These are phyloP conservation scores for Ptychoptera albimana DNA, from an alignment of 2,888 invertebrate genomes.

Conservation along the genomic window DNA sequence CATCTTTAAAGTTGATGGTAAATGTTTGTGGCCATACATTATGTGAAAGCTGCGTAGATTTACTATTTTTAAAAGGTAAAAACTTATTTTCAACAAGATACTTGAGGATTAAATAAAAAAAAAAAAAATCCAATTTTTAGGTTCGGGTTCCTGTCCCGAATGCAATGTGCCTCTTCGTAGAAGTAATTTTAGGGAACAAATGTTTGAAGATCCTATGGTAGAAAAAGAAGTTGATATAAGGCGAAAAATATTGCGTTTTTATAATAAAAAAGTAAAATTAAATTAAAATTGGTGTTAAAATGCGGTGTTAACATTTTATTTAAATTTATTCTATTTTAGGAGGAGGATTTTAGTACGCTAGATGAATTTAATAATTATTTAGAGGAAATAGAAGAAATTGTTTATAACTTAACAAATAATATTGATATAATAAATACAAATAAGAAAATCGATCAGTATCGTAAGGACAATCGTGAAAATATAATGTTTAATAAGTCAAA, in stretches of 20 bases:
- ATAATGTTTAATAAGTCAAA: slow-evolving; percentile 67
- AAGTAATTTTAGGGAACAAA: slow-evolving; percentile 81
- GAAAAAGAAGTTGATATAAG: slow-evolving; percentile 97
- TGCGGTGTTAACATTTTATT: background rate
- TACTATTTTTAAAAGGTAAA: slow-evolving; percentile 87
- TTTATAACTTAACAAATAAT: slow-evolving; percentile 80
- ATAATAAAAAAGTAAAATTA: slow-evolving; percentile 55
- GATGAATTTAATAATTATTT: slow-evolving; percentile 90
- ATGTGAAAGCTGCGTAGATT: slow-evolving; percentile 94
- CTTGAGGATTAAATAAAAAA: background rate
- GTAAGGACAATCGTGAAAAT: slow-evolving; percentile 73
- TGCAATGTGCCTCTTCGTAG: slow-evolving; percentile 78
- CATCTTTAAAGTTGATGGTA: slow-evolving; percentile 90
- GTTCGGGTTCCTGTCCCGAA: slow-evolving; percentile 88
- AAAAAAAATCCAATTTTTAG: slow-evolving; percentile 35
- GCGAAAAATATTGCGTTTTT: slow-evolving; percentile 73
- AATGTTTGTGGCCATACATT: slow-evolving; percentile 96
- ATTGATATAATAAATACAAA: slow-evolving; percentile 79
- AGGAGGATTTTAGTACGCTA: slow-evolving; percentile 75
- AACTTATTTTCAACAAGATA: too few relatives aligned
- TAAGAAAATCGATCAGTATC: slow-evolving; percentile 79
- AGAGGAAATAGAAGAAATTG: slow-evolving; percentile 84
- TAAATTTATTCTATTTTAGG: slow-evolving; percentile 20
- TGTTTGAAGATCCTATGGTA: slow-evolving; percentile 91
- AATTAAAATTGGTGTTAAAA: background rate